Conservation (phyloP, 2,888 invertebrate species). For the Zelleria hepariella region DNA sequence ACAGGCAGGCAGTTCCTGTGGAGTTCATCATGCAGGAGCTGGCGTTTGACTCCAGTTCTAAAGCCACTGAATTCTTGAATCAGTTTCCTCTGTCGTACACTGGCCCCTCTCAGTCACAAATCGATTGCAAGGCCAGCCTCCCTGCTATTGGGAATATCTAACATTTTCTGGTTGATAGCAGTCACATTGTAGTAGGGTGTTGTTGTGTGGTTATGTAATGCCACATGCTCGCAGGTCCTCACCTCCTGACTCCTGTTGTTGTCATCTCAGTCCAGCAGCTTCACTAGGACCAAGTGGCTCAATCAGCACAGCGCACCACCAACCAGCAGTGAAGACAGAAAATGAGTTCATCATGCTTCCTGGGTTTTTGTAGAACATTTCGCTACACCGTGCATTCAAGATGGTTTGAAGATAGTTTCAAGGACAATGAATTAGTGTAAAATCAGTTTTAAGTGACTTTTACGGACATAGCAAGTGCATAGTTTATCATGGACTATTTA, state of each 20-base stretch:
- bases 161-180: constrained; percentile 57
- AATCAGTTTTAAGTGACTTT: not conserved
- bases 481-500: not conserved
- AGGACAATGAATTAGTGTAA: not conserved
- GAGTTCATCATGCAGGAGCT: constrained; percentile 89
- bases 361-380: not conserved
- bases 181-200: constrained; percentile 45
- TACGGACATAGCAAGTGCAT: not conserved
- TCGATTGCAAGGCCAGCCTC: constrained; percentile 93
- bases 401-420: not conserved
- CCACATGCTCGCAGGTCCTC: constrained; percentile 32
- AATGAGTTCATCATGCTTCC: not conserved
- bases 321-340: not conserved
- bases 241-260: constrained; percentile 19
- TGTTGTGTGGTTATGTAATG: constrained; percentile 60
- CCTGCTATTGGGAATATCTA: constrained; percentile 70
- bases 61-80: constrained; percentile 90
- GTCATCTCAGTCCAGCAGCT: constrained; percentile 50
- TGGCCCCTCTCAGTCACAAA: constrained; percentile 77
- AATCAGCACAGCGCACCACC: not conserved
- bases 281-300: constrained; percentile 46
- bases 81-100: constrained; percentile 83
- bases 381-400: not conserved
- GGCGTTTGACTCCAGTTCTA: constrained; percentile 87
- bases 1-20: constrained; percentile 92